A percentile compares a stretch with the other conserved stretches of the same genome.
phyloP scores from a whole-genome alignment of 2,113 vertebrate genomes.

The Ploceus nigricollis region DNA sequence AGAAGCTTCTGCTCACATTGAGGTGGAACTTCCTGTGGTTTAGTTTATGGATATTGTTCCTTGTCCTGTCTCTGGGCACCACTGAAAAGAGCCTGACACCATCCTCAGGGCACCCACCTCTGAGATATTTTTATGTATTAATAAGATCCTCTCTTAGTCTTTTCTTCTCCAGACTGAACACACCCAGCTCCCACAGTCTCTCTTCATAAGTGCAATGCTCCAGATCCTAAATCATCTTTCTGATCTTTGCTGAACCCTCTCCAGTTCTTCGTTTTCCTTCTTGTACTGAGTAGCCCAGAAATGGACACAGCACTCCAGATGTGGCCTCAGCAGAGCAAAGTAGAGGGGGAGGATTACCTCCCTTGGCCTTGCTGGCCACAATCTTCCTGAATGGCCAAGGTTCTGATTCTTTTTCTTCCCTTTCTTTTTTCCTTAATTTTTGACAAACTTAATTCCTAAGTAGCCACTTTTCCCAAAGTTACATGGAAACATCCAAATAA shows the following conservation, averaged over 20 bases:
- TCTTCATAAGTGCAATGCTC: fast-evolving
- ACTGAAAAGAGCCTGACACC: neutral
- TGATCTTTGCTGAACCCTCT: neutral
- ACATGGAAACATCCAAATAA: neutral
- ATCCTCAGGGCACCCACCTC: neutral
- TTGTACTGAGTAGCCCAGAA: neutral
- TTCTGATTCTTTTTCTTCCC: neutral
- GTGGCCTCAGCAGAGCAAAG: neutral
- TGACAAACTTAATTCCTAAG: neutral
- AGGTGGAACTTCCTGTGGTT: neutral
- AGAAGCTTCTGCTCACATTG: neutral
- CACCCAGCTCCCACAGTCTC: neutral
- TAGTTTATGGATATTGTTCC: neutral
- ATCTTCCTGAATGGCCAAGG: neutral
- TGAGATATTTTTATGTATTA: neutral
- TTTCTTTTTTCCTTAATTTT: neutral
- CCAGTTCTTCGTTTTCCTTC: neutral
- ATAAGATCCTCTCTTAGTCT: neutral
- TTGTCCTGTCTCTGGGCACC: neutral
- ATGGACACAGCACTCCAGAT: neutral
- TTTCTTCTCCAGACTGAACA: neutral
- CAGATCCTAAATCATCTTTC: neutral
- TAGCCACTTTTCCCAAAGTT: neutral
- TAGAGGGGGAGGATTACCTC: neutral
- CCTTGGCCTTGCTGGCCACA: neutral